Evolutionary conservation across 2,888 invertebrate genomes (phyloP).

Genomic region (Heteropelma amictum): DNA sequence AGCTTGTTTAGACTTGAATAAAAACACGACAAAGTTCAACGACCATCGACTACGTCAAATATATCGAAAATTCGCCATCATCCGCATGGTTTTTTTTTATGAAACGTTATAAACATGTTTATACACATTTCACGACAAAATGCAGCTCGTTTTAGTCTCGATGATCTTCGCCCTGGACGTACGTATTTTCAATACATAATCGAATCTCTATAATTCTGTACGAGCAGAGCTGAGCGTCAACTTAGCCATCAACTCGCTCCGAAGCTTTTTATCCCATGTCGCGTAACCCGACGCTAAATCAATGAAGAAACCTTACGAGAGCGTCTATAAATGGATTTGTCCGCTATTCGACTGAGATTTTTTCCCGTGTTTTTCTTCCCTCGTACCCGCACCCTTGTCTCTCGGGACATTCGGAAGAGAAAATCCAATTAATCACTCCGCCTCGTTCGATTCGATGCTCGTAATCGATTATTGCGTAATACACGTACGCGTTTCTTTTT

Average conservation of each 20-base stretch:
- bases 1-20: too few relatives aligned
- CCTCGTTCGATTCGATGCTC: background rate
- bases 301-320: slow-evolving; percentile 52
- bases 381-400: background rate
- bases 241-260: background rate
- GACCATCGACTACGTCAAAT: too few relatives aligned
- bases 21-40: too few relatives aligned
- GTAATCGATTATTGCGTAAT: too few relatives aligned
- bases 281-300: slow-evolving; percentile 47
- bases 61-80: too few relatives aligned
- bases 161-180: background rate
- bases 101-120: background rate
- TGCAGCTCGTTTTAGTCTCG: slow-evolving; percentile 10
- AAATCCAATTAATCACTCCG: slow-evolving; percentile 22
- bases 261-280: slow-evolving; percentile 13
- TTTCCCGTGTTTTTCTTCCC: background rate
- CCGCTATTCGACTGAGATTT: slow-evolving; percentile 39
- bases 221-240: background rate
- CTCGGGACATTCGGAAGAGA: background rate
- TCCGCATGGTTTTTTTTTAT: too few relatives aligned
- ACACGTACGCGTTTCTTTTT: too few relatives aligned
- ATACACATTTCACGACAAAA: background rate
- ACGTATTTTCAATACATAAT: too few relatives aligned
- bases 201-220: background rate
- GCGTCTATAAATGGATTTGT: slow-evolving; percentile 50